These are phyloP conservation scores for Zaprionus vittiger DNA, from an alignment of 1,140 invertebrate species.

Conservation along the genomic window DNA sequence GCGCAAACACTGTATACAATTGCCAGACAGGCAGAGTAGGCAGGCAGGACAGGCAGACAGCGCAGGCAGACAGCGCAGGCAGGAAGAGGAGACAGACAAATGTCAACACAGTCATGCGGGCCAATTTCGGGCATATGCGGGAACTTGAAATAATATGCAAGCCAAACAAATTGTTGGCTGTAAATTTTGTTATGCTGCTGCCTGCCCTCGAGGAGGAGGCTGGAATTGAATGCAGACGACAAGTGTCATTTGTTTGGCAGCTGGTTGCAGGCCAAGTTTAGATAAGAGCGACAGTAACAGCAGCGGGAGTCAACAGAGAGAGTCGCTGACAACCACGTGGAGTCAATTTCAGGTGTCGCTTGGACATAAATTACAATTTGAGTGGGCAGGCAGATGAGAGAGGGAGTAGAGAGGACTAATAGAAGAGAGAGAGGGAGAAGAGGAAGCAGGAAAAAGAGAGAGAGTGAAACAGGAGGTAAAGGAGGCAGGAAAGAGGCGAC, in stretches of 20 bases:
- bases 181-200: slow-evolving; percentile 52
- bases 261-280: slow-evolving; percentile 51
- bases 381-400: slow-evolving; percentile 45
- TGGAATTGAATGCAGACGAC: slow-evolving; percentile 37
- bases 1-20: not conserved
- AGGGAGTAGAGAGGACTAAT: not conserved
- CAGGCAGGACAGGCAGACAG: not conserved
- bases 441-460: not conserved
- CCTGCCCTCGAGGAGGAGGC: not conserved
- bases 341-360: slow-evolving; percentile 75
- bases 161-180: slow-evolving; percentile 68
- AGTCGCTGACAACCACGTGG: slow-evolving; percentile 48
- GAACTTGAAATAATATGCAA: slow-evolving; percentile 8
- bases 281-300: slow-evolving; percentile 52
- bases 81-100: not conserved
- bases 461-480: too few relatives aligned
- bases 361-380: slow-evolving; percentile 77
- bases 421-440: not conserved
- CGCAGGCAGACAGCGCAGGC: not conserved
- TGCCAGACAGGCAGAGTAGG: not conserved
- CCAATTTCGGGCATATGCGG: slow-evolving; percentile 16
- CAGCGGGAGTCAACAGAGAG: not conserved
- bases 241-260: slow-evolving; percentile 56
- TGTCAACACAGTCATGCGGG: slow-evolving; percentile 4
- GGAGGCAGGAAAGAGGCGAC: too few relatives aligned